Percentiles rank a stretch among this genome's conserved stretches.
These are phyloP conservation scores for Zygaena filipendulae DNA, from an alignment of 2,888 invertebrate genomes.

Conservation along the genomic window DNA sequence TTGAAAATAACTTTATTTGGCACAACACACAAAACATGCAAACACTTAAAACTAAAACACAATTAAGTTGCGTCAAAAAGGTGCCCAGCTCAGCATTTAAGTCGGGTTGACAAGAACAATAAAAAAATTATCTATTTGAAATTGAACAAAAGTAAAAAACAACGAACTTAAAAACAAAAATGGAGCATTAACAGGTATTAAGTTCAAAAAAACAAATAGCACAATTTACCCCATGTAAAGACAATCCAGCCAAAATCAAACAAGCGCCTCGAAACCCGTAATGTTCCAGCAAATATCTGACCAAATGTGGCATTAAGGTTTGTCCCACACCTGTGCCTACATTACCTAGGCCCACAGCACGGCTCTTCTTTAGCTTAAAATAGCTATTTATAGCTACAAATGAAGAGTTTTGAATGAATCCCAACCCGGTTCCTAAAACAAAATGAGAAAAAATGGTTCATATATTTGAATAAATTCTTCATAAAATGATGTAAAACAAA, in stretches of 20 bases:
- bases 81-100: conserved; percentile 13
- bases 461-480: no score
- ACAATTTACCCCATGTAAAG: conserved; percentile 72
- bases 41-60: conserved; percentile 10
- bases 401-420: conserved; percentile 76
- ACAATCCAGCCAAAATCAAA: conserved; percentile 70
- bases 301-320: conserved; percentile 78
- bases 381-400: conserved; percentile 79
- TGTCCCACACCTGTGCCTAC: conserved; percentile 82
- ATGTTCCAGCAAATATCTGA: conserved; percentile 71
- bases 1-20: no score
- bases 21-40: no score
- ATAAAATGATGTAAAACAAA: no score
- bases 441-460: conserved; percentile 1
- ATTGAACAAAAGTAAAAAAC: no score
- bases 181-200: no score
- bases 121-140: no score
- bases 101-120: no score
- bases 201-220: no score
- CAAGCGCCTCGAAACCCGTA: conserved; percentile 75
- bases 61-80: conserved; percentile 7
- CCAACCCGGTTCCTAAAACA: conserved; percentile 72
- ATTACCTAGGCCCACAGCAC: conserved; percentile 80
- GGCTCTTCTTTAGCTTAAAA: conserved; percentile 73
- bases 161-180: no score